These are phyloP conservation scores for Anabacerthia variegaticeps DNA, from an alignment of 2,797 vertebrate species.

Conservation along the genomic window DNA sequence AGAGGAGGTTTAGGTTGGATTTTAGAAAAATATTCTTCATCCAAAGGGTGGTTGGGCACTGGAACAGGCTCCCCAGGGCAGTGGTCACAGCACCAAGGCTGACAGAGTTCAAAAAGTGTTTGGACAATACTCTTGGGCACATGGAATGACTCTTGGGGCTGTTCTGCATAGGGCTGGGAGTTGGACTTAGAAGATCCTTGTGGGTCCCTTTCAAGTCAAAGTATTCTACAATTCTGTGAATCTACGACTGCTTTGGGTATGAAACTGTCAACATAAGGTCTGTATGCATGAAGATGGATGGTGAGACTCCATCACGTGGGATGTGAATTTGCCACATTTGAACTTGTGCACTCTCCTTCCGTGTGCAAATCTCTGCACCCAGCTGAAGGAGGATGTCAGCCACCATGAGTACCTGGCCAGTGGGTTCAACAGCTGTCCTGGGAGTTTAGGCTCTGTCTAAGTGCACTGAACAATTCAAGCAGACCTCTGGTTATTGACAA, in stretches of 20 bases:
- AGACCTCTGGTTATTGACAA: background rate
- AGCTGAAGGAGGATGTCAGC: background rate
- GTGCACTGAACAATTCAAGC: background rate
- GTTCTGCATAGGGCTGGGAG: background rate
- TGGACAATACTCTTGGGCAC: background rate
- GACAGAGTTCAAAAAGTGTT: background rate
- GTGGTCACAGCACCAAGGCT: background rate
- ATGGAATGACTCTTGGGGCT: background rate
- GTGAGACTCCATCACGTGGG: background rate
- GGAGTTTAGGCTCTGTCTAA: background rate
- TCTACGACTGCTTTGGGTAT: background rate
- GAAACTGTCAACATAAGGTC: background rate
- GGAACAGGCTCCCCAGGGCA: background rate
- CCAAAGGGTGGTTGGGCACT: background rate
- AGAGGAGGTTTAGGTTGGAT: background rate
- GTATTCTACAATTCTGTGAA: background rate
- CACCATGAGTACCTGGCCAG: background rate
- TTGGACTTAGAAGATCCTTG: background rate
- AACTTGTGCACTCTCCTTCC: background rate
- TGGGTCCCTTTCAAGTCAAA: background rate
- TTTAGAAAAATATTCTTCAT: background rate
- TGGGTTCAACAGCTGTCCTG: background rate
- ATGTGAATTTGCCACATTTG: background rate
- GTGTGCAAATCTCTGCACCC: background rate
- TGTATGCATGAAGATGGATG: background rate